Evolutionary conservation across 2,797 vertebrate species (phyloP).

Genomic region (Pygocentrus nattereri): DNA sequence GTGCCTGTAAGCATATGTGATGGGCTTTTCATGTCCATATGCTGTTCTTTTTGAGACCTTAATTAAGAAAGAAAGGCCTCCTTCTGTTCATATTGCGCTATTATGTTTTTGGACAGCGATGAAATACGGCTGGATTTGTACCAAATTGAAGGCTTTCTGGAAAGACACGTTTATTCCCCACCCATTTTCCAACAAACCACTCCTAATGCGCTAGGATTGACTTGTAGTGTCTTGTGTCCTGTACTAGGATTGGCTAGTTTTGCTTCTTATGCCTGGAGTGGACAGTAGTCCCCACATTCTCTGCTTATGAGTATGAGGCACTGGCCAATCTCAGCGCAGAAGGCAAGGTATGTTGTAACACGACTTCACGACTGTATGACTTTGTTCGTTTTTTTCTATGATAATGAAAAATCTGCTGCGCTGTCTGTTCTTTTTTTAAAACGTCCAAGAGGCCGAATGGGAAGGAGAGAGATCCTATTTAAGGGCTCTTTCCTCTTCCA

Average conservation of each 20-base stretch:
- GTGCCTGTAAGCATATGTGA: background rate
- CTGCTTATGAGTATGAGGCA: background rate
- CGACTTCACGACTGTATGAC: background rate
- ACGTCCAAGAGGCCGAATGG: background rate
- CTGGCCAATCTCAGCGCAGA: background rate
- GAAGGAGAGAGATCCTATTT: conserved; percentile 8
- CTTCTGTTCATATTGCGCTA: background rate
- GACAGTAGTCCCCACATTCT: background rate
- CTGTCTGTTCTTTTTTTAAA: conserved; percentile 11
- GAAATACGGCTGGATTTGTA: background rate
- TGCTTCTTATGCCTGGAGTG: background rate
- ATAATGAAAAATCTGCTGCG: background rate
- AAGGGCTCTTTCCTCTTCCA: conserved; percentile 17
- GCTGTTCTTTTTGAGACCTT: background rate
- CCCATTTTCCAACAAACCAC: background rate
- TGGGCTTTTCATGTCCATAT: background rate
- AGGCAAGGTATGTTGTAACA: background rate
- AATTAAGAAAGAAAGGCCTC: background rate
- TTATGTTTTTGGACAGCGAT: background rate
- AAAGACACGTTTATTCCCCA: background rate
- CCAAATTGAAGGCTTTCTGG: background rate
- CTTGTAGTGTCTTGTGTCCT: background rate
- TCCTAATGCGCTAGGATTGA: background rate
- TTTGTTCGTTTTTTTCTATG: background rate
- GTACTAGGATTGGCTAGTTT: background rate